Conservation (phyloP, 2,888 invertebrate species). For the Pyrochroa serraticornis region DNA sequence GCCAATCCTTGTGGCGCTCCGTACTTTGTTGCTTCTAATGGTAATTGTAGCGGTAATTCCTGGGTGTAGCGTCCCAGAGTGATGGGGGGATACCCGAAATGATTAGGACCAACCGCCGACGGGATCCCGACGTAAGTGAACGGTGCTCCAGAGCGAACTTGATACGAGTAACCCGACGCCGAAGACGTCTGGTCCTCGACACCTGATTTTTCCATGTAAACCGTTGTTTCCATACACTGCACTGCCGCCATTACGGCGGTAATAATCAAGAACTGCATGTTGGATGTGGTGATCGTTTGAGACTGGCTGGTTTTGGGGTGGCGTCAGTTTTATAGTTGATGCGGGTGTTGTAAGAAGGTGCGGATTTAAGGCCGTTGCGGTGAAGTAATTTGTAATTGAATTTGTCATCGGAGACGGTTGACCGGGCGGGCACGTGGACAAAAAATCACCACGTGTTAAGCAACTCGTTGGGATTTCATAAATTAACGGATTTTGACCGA, state of each 20-base stretch:
- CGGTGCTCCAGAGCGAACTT: conserved; percentile 30
- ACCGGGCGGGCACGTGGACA: conserved; percentile 1
- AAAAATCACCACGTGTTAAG: too few relatives aligned
- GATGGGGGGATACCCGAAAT: conserved; percentile 23
- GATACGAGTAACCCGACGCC: conserved; percentile 34
- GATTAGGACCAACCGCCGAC: conserved; percentile 3
- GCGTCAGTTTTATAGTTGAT: conserved; percentile 9
- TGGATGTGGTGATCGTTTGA: too few relatives aligned
- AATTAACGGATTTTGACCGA: too few relatives aligned
- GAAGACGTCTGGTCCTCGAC: conserved; percentile 33
- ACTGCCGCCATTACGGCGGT: neutral
- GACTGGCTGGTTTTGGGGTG: neutral
- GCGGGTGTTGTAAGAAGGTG: conserved; percentile 20
- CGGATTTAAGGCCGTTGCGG: conserved; percentile 17
- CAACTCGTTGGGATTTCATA: too few relatives aligned
- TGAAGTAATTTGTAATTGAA: conserved; percentile 22
- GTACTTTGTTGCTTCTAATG: conserved; percentile 4
- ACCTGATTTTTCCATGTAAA: conserved; percentile 31
- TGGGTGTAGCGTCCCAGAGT: conserved; percentile 15
- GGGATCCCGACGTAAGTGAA: conserved; percentile 20
- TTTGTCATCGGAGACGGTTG: conserved; percentile 21
- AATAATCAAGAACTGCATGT: neutral
- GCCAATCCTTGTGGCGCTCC: conserved; percentile 2
- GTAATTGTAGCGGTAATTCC: conserved; percentile 17
- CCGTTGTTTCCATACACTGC: conserved; percentile 10